A percentile compares a stretch with the other conserved stretches of the same genome.
Evolutionary conservation across 1,140 invertebrate species (phyloP).

Genomic region (Saxidomus purpurata): DNA sequence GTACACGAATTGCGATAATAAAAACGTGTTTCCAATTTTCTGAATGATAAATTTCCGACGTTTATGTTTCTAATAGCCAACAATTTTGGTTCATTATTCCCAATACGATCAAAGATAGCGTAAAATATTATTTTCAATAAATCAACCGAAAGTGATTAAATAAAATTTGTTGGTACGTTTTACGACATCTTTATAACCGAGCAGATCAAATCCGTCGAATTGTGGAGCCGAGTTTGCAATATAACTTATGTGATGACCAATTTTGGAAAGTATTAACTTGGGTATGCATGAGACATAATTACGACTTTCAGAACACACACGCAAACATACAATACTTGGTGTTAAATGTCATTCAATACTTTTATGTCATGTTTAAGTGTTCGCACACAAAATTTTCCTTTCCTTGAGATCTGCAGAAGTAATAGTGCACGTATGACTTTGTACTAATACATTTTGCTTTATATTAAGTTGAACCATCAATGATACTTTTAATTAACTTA

Average conservation of each 20-base stretch:
- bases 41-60: not conserved
- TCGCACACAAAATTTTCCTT: too few species aligned
- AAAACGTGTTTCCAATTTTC: conserved; percentile 33
- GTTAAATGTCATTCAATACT: too few species aligned
- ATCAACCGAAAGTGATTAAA: not conserved
- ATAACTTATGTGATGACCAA: conserved; percentile 5
- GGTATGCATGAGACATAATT: not conserved
- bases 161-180: conserved; percentile 14
- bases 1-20: conserved; percentile 3
- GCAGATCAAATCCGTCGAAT: conserved; percentile 15
- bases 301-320: too few species aligned
- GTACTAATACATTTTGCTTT: too few species aligned
- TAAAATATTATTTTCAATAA: conserved; percentile 43
- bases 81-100: conserved; percentile 25
- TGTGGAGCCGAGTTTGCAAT: not conserved
- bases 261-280: not conserved
- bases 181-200: not conserved
- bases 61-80: conserved; percentile 4
- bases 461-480: too few species aligned
- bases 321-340: too few species aligned
- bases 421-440: too few species aligned
- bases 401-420: too few species aligned
- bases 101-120: conserved; percentile 16
- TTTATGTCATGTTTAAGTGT: too few species aligned
- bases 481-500: too few species aligned